Evolutionary conservation across 1,140 invertebrate genomes (phyloP).

Genomic region (Drosophila miranda): DNA sequence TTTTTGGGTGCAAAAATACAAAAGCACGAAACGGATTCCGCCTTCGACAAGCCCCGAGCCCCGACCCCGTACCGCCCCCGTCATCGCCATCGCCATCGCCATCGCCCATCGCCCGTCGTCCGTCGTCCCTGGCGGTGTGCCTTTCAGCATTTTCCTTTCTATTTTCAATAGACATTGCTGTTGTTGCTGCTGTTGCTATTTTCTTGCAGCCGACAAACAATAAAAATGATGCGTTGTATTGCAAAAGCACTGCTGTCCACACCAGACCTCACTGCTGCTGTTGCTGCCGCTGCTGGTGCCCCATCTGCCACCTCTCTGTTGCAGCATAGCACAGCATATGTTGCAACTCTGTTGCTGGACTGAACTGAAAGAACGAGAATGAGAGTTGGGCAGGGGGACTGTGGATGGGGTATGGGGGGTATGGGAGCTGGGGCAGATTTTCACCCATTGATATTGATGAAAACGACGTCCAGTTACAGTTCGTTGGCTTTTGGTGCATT

Average conservation of each 20-base stretch:
- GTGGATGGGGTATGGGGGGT: background rate
- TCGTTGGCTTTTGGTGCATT: slow-evolving; percentile 76
- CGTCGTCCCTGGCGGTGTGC: slow-evolving; percentile 27
- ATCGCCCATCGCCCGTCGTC: background rate
- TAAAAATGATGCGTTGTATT: slow-evolving; percentile 80
- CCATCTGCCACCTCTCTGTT: slow-evolving; percentile 1
- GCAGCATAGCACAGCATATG: slow-evolving; percentile 69
- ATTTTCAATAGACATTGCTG: slow-evolving; percentile 73
- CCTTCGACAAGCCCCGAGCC: background rate
- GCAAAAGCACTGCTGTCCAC: slow-evolving; percentile 72
- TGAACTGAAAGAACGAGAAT: slow-evolving; percentile 31
- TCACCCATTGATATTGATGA: slow-evolving; percentile 78
- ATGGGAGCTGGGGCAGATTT: slow-evolving; percentile 18
- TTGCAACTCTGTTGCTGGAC: slow-evolving; percentile 64
- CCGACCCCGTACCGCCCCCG: too few species aligned
- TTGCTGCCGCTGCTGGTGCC: background rate
- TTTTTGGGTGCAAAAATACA: slow-evolving; percentile 79
- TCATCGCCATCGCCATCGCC: too few species aligned
- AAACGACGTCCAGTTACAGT: slow-evolving; percentile 80
- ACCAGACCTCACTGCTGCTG: slow-evolving; percentile 31
- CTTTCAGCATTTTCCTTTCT: slow-evolving; percentile 75
- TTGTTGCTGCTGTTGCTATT: slow-evolving; percentile 45
- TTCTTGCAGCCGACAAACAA: slow-evolving; percentile 70
- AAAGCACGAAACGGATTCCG: slow-evolving; percentile 67
- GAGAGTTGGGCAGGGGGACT: background rate